A percentile compares a stretch with the other conserved stretches of the same genome.
Evolutionary conservation across 1,140 invertebrate genomes (phyloP).

Genomic region (Drosophila setifemur): DNA sequence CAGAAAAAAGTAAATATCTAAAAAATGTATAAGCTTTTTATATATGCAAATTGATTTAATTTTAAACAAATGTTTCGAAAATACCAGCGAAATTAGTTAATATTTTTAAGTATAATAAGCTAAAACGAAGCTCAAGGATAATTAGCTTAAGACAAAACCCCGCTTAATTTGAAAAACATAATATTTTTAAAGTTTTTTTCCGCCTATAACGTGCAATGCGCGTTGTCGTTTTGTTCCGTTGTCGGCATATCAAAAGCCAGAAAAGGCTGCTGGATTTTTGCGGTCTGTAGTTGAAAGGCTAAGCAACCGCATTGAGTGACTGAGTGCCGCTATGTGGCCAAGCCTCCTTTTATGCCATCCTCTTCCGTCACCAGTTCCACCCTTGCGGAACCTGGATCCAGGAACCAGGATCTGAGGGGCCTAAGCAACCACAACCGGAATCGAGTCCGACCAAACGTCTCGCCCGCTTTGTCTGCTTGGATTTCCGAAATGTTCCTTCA

Average conservation of each 20-base stretch:
- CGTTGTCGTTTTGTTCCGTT: constrained; percentile 13
- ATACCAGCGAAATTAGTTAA: too few species aligned
- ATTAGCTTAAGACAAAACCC: too few species aligned
- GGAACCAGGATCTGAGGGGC: constrained; percentile 17
- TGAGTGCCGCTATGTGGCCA: constrained; percentile 46
- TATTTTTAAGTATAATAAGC: too few species aligned
- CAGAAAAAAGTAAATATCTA: too few species aligned
- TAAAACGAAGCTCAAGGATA: too few species aligned
- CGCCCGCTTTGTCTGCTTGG: constrained; percentile 36
- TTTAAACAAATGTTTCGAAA: too few species aligned
- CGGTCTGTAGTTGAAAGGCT: constrained; percentile 61
- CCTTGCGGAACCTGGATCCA: not conserved
- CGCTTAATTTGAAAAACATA: not conserved
- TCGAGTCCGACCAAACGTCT: constrained; percentile 41
- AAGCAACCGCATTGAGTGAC: constrained; percentile 52
- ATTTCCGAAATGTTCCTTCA: constrained; percentile 7
- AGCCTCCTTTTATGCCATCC: not conserved
- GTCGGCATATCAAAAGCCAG: constrained; percentile 65
- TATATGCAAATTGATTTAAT: too few species aligned
- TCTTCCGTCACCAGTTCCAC: not conserved
- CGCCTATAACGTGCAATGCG: constrained; percentile 44
- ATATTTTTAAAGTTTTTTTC: not conserved
- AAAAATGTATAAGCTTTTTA: too few species aligned
- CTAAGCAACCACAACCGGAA: constrained; percentile 61
- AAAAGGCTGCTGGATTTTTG: constrained; percentile 68